phyloP scores from a whole-genome alignment of 2,113 vertebrate species.

The Coreoperca whiteheadi region DNA sequence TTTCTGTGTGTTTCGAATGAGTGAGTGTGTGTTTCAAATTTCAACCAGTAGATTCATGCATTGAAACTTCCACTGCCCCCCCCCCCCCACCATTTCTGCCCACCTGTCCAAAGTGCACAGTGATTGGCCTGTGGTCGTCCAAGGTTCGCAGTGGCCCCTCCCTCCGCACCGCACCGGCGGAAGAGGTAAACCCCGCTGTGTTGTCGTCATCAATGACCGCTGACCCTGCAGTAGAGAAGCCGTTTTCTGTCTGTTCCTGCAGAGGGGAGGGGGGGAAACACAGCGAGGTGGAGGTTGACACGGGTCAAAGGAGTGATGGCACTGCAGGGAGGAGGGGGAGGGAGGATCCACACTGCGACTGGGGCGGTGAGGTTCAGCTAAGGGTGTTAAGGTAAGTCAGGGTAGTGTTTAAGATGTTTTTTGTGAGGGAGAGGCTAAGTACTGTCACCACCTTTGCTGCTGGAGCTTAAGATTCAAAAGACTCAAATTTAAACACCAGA shows the following conservation, averaged over 20 bases:
- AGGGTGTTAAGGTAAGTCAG: constrained; percentile 3
- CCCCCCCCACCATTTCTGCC: constrained; percentile 27
- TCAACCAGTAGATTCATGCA: neutral
- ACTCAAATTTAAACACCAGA: neutral
- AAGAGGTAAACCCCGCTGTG: constrained; percentile 49
- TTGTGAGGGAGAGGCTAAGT: constrained; percentile 8
- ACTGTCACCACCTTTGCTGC: neutral
- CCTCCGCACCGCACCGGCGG: constrained; percentile 81
- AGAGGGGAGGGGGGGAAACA: constrained; percentile 59
- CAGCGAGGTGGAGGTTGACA: constrained; percentile 38
- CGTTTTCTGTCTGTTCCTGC: constrained; percentile 94
- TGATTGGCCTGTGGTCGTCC: constrained; percentile 91
- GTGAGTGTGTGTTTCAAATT: no score
- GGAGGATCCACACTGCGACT: constrained; percentile 40
- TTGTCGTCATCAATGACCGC: constrained; percentile 79
- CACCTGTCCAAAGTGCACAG: constrained; percentile 96
- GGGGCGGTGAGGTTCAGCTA: neutral
- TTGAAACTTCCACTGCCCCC: neutral
- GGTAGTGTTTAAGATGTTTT: neutral
- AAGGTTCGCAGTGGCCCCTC: constrained; percentile 80
- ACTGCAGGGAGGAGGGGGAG: constrained; percentile 52
- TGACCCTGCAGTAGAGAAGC: constrained; percentile 82
- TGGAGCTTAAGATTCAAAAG: neutral
- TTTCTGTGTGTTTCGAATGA: no score
- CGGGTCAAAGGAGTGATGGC: constrained; percentile 50